These are phyloP conservation scores for Dicrurus megarhynchus DNA, from an alignment of 2,113 vertebrate species.

Conservation along the genomic window DNA sequence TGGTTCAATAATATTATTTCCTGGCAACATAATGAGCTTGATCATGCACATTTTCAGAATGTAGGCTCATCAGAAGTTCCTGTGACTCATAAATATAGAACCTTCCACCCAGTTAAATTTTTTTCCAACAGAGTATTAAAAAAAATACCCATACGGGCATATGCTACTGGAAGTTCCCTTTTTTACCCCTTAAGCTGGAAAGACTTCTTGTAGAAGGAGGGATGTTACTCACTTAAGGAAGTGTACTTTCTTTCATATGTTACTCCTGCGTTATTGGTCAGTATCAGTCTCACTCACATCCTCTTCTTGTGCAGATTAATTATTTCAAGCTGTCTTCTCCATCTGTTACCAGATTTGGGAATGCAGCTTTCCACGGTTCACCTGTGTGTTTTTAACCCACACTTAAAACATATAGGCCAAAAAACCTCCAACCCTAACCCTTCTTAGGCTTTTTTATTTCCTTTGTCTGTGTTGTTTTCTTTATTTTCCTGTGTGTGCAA, in stretches of 20 bases:
- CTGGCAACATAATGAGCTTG: background rate
- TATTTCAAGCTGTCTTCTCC: background rate
- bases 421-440: background rate
- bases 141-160: background rate
- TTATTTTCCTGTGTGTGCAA: background rate
- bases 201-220: background rate
- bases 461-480: background rate
- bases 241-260: background rate
- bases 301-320: background rate
- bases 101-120: background rate
- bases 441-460: background rate
- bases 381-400: background rate
- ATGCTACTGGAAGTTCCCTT: background rate
- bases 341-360: background rate
- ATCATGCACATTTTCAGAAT: background rate
- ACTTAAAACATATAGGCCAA: background rate
- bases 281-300: background rate
- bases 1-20: background rate
- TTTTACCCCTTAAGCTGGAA: background rate
- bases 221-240: background rate
- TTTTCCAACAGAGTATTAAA: background rate
- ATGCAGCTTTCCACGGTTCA: background rate
- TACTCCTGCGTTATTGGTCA: background rate
- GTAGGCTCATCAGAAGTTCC: background rate
- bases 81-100: rapidly evolving